These are phyloP conservation scores for Otocyon megalotis DNA, from an alignment of 2,113 vertebrate genomes.

Conservation along the genomic window DNA sequence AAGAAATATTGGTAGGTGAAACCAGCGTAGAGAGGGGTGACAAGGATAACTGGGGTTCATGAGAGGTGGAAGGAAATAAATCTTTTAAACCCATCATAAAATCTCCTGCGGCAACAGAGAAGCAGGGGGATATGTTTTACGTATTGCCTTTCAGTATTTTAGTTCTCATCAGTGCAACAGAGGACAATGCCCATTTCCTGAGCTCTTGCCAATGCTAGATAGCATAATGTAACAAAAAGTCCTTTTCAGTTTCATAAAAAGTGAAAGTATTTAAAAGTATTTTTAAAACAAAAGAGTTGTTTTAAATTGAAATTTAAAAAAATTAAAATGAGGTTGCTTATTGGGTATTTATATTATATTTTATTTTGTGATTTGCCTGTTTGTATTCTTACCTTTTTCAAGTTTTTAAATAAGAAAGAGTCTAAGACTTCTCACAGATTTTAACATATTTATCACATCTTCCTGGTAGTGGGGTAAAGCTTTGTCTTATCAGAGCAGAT, in stretches of 20 bases:
- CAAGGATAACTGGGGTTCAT: background rate
- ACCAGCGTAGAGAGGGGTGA: background rate
- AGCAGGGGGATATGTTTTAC: background rate
- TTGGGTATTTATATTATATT: background rate
- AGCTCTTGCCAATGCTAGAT: background rate
- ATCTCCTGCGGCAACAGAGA: background rate
- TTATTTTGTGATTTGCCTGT: background rate
- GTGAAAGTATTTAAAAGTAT: too few species aligned
- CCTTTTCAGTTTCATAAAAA: background rate
- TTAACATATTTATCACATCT: background rate
- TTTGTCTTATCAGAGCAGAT: constrained; percentile 3
- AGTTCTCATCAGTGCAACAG: background rate
- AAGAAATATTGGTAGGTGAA: background rate
- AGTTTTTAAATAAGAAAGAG: background rate
- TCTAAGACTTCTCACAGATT: background rate
- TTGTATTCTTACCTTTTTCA: background rate
- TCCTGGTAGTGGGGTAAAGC: background rate
- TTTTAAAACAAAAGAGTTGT: too few species aligned
- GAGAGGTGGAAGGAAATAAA: background rate
- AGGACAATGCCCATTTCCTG: background rate
- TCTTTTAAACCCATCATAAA: background rate
- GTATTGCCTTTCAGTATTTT: background rate
- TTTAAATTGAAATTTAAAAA: background rate
- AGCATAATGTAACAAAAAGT: background rate
- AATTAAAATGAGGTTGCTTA: background rate